phyloP scores from a whole-genome alignment of 2,797 vertebrate species.

The Bovichtus diacanthus region DNA sequence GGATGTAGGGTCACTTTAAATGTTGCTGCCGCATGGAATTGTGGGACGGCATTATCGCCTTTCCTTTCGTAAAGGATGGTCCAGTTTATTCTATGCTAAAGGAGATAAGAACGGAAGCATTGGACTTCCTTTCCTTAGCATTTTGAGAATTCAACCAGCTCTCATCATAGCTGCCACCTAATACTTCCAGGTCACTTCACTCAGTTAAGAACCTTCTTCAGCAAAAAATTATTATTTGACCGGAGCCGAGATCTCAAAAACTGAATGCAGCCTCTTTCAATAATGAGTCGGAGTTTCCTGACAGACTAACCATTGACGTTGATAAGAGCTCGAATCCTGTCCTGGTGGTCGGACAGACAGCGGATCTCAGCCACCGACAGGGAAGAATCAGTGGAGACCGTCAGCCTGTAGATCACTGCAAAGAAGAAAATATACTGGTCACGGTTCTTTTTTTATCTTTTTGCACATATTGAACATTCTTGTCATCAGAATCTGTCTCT shows the following conservation, averaged over 20 bases:
- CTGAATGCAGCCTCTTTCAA: not conserved
- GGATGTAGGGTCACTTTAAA: too few relatives aligned
- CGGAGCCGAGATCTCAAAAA: not conserved
- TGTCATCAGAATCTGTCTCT: constrained; percentile 50
- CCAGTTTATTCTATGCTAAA: too few relatives aligned
- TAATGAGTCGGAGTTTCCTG: accelerated
- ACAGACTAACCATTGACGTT: constrained; percentile 88
- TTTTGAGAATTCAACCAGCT: too few relatives aligned
- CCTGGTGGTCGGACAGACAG: constrained; percentile 91
- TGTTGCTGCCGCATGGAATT: too few relatives aligned
- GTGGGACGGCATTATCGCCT: too few relatives aligned
- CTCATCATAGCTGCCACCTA: too few relatives aligned
- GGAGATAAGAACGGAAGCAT: too few relatives aligned
- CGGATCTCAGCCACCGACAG: constrained; percentile 77
- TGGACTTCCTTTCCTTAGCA: too few relatives aligned
- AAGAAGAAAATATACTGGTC: not conserved
- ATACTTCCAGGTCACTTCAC: too few relatives aligned
- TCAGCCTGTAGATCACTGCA: constrained; percentile 92
- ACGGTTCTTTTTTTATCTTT: not conserved
- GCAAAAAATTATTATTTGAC: too few relatives aligned
- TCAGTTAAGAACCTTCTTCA: too few relatives aligned
- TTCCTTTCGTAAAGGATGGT: too few relatives aligned
- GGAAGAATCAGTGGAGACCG: constrained; percentile 62
- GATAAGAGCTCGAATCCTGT: constrained; percentile 92
- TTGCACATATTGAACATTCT: not conserved